A percentile compares a stretch with the other conserved stretches of the same genome.
phyloP scores from a whole-genome alignment of 2,797 vertebrate species.

The Artibeus jamaicensis region DNA sequence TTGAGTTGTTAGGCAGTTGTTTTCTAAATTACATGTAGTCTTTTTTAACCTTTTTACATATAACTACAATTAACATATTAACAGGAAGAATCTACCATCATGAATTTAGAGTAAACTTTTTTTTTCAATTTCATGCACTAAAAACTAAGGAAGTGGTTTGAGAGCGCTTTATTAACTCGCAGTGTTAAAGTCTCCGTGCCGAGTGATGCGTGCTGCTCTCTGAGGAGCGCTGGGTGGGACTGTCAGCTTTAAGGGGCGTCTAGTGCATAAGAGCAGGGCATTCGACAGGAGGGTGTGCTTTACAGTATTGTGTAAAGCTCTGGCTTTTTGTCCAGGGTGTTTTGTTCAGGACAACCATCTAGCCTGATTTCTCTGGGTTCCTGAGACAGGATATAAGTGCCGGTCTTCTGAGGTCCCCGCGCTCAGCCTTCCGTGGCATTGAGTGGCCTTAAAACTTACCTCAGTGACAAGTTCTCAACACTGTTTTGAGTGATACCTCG shows the following conservation, averaged over 20 bases:
- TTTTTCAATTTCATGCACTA: conserved; percentile 36
- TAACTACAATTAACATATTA: conserved; percentile 69
- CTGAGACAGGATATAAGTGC: not conserved
- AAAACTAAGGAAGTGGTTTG: conserved; percentile 36
- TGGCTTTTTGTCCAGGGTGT: not conserved
- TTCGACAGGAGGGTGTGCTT: not conserved
- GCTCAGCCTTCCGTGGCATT: not conserved
- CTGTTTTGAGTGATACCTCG: conserved; percentile 30
- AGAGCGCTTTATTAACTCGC: conserved; percentile 38
- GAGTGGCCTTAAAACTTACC: not conserved
- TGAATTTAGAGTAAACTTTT: conserved; percentile 71
- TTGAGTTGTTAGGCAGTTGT: conserved; percentile 26
- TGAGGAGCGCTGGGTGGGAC: not conserved
- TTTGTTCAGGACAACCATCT: not conserved
- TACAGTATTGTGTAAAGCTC: not conserved
- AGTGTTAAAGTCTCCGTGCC: not conserved
- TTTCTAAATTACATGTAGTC: conserved; percentile 66
- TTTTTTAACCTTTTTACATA: conserved; percentile 63
- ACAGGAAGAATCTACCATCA: conserved; percentile 78
- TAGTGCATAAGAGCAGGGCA: not conserved
- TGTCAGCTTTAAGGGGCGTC: not conserved
- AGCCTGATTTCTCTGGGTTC: not conserved
- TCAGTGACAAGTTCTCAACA: not conserved
- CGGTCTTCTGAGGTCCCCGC: not conserved
- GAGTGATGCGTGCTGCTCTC: not conserved